Percentiles rank a stretch among this genome's conserved stretches.
Conservation (phyloP, 2,113 vertebrate species). For the Dinomys branickii region DNA sequence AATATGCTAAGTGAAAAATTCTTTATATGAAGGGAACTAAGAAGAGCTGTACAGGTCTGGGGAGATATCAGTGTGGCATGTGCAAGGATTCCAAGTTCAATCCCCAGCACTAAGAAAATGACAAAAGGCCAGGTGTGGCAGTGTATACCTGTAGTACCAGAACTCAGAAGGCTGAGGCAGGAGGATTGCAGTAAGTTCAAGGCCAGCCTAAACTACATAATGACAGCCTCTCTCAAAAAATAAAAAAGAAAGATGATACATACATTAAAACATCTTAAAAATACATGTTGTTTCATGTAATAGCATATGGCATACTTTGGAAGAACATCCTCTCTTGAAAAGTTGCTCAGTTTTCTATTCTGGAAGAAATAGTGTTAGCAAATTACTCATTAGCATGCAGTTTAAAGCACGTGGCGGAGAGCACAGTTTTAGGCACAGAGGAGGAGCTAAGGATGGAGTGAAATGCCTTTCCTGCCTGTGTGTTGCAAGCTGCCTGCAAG, state of each 20-base stretch:
- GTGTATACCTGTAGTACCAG: background rate
- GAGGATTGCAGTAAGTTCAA: background rate
- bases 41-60: background rate
- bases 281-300: conserved; percentile 27
- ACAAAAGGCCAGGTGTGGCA: background rate
- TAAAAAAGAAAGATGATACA: background rate
- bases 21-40: background rate
- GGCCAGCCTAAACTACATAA: background rate
- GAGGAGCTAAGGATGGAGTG: background rate
- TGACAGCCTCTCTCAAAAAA: background rate
- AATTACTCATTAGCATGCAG: background rate
- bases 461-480: background rate
- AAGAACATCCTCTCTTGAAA: background rate
- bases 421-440: background rate
- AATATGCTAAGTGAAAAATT: background rate
- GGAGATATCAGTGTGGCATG: background rate
- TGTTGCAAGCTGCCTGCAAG: background rate
- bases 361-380: background rate
- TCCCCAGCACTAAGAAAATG: background rate
- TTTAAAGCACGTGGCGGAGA: background rate
- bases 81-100: background rate
- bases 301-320: background rate
- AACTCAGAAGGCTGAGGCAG: background rate
- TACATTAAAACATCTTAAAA: conserved; percentile 8
- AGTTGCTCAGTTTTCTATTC: background rate